A percentile compares a stretch with the other conserved stretches of the same genome.
These are phyloP conservation scores for roundworm (Caenorhabditis elegans) DNA, from an alignment of 1,140 invertebrate genomes.

Conservation along the genomic window DNA sequence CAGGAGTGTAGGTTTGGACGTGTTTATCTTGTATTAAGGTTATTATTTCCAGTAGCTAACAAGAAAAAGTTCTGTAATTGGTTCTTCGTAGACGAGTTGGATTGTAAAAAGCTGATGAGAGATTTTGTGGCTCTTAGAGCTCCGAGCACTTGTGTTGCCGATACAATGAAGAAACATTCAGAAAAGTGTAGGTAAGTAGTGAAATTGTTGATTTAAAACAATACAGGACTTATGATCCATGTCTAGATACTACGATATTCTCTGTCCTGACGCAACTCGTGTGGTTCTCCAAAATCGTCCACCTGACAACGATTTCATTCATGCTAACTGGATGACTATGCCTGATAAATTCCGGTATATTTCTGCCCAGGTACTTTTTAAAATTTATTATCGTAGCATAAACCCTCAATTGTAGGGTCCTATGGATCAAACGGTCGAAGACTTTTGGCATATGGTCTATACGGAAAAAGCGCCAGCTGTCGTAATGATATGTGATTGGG, in stretches of 20 bases:
- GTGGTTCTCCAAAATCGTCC: slow-evolving; percentile 34
- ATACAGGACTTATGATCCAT: too few relatives aligned
- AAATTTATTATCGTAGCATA: neutral
- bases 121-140: neutral
- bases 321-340: slow-evolving; percentile 39
- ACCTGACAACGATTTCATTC: slow-evolving; percentile 34
- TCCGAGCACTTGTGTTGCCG: neutral
- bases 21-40: too few relatives aligned
- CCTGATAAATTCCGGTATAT: slow-evolving; percentile 36
- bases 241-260: slow-evolving; percentile 36
- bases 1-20: too few relatives aligned
- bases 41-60: neutral
- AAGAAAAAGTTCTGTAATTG: neutral
- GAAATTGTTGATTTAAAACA: too few relatives aligned
- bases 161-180: neutral
- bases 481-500: slow-evolving; percentile 73
- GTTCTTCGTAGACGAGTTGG: neutral
- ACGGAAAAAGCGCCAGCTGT: slow-evolving; percentile 87
- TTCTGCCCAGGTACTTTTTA: slow-evolving; percentile 26
- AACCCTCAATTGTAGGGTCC: slow-evolving; percentile 71
- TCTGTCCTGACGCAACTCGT: slow-evolving; percentile 40
- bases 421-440: slow-evolving; percentile 84
- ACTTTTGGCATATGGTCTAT: slow-evolving; percentile 96
- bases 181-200: neutral
- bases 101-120: neutral